Evolutionary conservation across 1,140 invertebrate species (phyloP), one percentile per base, ranked within the genome.

Genomic region (Eulimnadia texana): DNA sequence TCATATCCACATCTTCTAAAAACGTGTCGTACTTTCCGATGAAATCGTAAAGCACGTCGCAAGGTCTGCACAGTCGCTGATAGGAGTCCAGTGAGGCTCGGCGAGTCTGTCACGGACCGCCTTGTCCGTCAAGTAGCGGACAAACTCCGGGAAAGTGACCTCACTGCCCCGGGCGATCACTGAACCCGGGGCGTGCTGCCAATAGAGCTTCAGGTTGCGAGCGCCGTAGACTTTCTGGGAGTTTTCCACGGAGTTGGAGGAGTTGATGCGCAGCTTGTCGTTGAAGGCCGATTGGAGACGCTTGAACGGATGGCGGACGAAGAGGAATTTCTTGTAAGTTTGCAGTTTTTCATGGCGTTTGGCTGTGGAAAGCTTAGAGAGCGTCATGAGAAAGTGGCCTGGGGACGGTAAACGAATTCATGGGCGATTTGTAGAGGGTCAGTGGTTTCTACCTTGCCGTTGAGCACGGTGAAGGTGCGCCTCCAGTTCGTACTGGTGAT

Each of bases 401-500:
- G 80, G 47, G 75, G 72, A 1, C 80, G 78, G 67, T 93, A 89
- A 1, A 85, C 85, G 51, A 84, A 68, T 64, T 80, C 76, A 0
- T 84, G 85, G 2, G 85, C 85, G 67, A 92, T 90, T 16, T 81
- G 75, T 0, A 88, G 68, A 0, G 84, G 78, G 73, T 86, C 79
- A 28, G 80, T 80, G 9, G 79, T 77, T 50, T 76, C 75, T 74
- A 82, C 82, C 68, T 81, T 81, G 20, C 84, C 83, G n/a, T 80
- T 83, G 56, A 92, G 74, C 64, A 91, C 80, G 83, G 94, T 85
- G 42, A 95, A 73, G 25, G 93, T 80, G 58, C 91, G 78, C 70
- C 94, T 93, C 88, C 90, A 93, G 72, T 95, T 94, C n/a, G 91
- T 95, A 71, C 89, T 93, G 16, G 91, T 91, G 27, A 94, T 88